Base-by-base conservation (phyloP, 2,113 vertebrate genomes). In the Neotoma lepida region DNA sequence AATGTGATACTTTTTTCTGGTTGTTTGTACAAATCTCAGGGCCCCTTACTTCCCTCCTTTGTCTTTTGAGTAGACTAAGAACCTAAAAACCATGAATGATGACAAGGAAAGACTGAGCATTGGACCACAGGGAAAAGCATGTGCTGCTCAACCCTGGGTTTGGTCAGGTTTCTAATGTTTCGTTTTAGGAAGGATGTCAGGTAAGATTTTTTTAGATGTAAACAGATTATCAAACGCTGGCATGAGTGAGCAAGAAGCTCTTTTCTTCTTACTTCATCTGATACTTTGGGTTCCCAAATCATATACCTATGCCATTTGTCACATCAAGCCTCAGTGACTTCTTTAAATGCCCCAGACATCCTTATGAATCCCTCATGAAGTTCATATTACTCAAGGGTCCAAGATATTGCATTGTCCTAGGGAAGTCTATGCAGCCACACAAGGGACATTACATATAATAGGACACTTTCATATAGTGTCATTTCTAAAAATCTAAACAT, bases 21-120 rank as follows among this genome's bases (percentile, higher is more conserved):
- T 22, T 39, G 3, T 90, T 94, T 12, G 24, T 74, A 74, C 76
- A 84, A 70, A 74, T 80, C 41, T 86, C 44, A 84, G 76, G n/a
- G n/a, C 56, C 46, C 17, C 24, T 56, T 70, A 20, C 28, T 46
- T 91, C 41, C 39, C 39, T 90, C 51, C 39, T 54, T n/a, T 8
- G 33, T 66, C 86, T 13, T 87, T 78, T 39, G 18, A 14, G 17
- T 30, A 6, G 9, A 88, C 3, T 24, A 28, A 61, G 39, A 82
- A 78, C 20, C 28, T 13, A 33, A 85, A 61, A 94, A 7, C 3
- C 26, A 28, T 17, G 0, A 0, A 0, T 0, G 39, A 58, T 9
- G 81, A 14, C 28, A 68, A 17, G 76, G n/a, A 68, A 17, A 71
- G n/a, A 63, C 24, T 80, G 49, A 90, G 24, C 17, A 9, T 1